A percentile compares a stretch with the other conserved stretches of the same genome.
Evolutionary conservation across 2,888 invertebrate genomes (phyloP).

Genomic region (Slavum lentiscoides): DNA sequence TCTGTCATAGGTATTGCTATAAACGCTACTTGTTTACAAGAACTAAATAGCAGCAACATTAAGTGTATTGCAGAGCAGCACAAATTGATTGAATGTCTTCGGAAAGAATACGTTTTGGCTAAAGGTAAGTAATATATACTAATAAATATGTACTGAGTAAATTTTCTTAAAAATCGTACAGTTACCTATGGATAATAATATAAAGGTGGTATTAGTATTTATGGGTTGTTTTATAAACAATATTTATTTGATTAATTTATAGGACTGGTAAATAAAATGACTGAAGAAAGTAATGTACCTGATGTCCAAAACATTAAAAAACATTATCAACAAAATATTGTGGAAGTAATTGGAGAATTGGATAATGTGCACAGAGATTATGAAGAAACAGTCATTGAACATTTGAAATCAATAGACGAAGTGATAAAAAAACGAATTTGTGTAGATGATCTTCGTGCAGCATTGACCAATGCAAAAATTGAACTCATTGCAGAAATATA

Average conservation of each 20-base stretch:
- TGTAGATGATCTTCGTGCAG: not conserved
- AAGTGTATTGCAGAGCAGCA: not conserved
- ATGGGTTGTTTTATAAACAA: not conserved
- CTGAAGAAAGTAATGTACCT: not conserved
- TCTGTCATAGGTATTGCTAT: conserved; percentile 1
- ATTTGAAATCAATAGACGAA: conserved; percentile 18
- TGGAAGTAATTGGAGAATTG: not conserved
- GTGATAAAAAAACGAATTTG: conserved; percentile 1
- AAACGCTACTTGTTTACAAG: conserved; percentile 1
- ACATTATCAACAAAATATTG: not conserved
- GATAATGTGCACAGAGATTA: conserved; percentile 3
- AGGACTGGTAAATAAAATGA: not conserved
- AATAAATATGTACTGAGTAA: not conserved
- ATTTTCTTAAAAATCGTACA: not conserved
- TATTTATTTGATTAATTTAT: conserved; percentile 4
- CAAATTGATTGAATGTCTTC: conserved; percentile 35
- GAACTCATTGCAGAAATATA: conserved; percentile 7
- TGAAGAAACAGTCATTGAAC: conserved; percentile 13
- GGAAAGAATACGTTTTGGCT: conserved; percentile 8
- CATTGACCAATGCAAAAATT: not conserved
- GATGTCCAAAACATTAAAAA: not conserved
- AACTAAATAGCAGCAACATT: not conserved
- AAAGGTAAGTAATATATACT: conserved; percentile 1
- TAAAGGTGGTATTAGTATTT: not conserved
- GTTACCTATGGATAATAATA: not conserved